Conservation (phyloP, 2,797 vertebrate genomes). For the Melopsittacus undulatus region DNA sequence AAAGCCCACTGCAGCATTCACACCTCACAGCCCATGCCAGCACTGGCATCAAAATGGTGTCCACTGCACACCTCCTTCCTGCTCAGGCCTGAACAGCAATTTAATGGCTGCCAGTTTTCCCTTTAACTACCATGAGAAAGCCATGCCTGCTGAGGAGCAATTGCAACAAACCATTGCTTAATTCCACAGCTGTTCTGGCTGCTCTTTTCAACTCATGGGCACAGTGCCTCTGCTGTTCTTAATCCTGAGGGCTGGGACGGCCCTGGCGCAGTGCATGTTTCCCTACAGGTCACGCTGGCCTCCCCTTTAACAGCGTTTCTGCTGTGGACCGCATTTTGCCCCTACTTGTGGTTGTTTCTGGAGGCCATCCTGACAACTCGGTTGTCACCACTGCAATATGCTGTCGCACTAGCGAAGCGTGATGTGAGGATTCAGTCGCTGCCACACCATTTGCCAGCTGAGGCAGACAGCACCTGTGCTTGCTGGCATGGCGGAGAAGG, state of each 20-base stretch:
- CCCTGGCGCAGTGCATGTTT: fast-evolving
- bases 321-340: fast-evolving
- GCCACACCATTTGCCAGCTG: not conserved
- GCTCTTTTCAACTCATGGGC: not conserved
- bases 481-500: no score
- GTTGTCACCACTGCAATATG: not conserved
- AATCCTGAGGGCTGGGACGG: not conserved
- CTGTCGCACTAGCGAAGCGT: not conserved
- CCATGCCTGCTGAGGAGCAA: not conserved
- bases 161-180: not conserved
- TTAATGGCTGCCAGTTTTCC: not conserved
- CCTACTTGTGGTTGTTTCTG: not conserved
- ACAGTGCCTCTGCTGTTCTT: not conserved
- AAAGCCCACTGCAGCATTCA: not conserved
- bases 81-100: not conserved
- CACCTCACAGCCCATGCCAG: not conserved
- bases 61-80: not conserved
- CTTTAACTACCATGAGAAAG: not conserved
- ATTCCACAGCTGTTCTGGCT: not conserved
- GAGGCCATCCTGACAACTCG: not conserved
- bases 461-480: fast-evolving
- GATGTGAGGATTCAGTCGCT: fast-evolving
- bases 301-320: not conserved
- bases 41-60: not conserved
- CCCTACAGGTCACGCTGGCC: fast-evolving